Evolutionary conservation across 2,888 invertebrate genomes (phyloP).

Genomic region (Beris chalybata): DNA sequence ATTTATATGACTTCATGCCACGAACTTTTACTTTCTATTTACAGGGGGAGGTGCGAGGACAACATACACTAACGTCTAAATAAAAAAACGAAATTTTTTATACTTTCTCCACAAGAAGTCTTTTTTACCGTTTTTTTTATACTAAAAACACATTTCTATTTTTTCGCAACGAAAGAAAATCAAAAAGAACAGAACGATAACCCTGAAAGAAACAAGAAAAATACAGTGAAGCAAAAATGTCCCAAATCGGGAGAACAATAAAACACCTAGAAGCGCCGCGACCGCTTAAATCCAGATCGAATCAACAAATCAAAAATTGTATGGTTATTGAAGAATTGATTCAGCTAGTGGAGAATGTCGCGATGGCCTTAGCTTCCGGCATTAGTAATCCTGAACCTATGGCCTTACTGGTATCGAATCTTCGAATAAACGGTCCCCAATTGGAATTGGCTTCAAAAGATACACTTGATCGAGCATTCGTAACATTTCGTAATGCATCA

Average conservation of each 20-base stretch:
- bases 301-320: slow-evolving; percentile 52
- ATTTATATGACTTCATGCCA: neutral
- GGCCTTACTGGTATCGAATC: slow-evolving; percentile 75
- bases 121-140: slow-evolving; percentile 22
- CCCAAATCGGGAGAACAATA: slow-evolving; percentile 68
- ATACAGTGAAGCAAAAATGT: slow-evolving; percentile 46
- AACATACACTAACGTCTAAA: slow-evolving; percentile 28
- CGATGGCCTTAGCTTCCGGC: slow-evolving; percentile 74
- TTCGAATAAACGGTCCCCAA: slow-evolving; percentile 79
- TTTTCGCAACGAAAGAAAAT: slow-evolving; percentile 6
- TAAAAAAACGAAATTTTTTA: slow-evolving; percentile 46
- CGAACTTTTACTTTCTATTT: slow-evolving; percentile 39
- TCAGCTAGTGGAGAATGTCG: slow-evolving; percentile 79
- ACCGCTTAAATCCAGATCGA: slow-evolving; percentile 67
- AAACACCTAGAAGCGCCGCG: slow-evolving; percentile 76
- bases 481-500: slow-evolving; percentile 85
- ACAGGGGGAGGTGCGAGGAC: slow-evolving; percentile 56
- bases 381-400: slow-evolving; percentile 72
- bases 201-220: slow-evolving; percentile 3
- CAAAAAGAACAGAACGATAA: slow-evolving; percentile 9
- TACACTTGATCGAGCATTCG: slow-evolving; percentile 81
- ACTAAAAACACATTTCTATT: slow-evolving; percentile 11
- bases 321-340: slow-evolving; percentile 77
- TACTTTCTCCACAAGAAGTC: slow-evolving; percentile 43
- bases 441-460: slow-evolving; percentile 82